A percentile compares a stretch with the other conserved stretches of the same genome.
Conservation (phyloP, 1,140 invertebrate species). For the Drosophila novamexicana region DNA sequence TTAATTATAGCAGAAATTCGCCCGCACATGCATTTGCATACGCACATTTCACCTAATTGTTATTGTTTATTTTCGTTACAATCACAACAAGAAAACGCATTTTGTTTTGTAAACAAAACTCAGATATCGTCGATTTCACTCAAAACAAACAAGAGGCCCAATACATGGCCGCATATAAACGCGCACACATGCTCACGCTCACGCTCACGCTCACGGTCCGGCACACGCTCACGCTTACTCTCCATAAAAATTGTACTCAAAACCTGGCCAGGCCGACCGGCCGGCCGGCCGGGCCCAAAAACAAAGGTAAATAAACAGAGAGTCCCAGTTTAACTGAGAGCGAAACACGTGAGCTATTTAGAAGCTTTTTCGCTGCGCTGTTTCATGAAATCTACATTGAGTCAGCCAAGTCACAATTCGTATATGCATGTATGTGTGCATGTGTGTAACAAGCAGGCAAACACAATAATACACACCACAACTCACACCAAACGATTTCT, state of each 20-base stretch:
- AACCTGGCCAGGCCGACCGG: constrained; percentile 8
- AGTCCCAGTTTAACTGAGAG: constrained; percentile 10
- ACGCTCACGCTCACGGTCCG: not conserved
- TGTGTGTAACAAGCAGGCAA: not conserved
- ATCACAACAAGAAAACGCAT: constrained; percentile 28
- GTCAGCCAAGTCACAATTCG: not conserved
- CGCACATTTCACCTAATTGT: constrained; percentile 15
- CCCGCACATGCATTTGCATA: constrained; percentile 4
- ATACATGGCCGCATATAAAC: not conserved
- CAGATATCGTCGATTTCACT: constrained; percentile 16
- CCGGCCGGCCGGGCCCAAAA: constrained; percentile 27
- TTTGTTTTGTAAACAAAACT: constrained; percentile 37
- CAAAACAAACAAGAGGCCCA: constrained; percentile 23
- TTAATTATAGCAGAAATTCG: not conserved
- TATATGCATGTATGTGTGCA: not conserved
- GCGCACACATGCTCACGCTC: not conserved
- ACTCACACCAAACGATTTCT: not conserved
- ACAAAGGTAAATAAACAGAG: constrained; percentile 65
- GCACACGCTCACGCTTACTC: constrained; percentile 3
- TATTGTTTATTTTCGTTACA: constrained; percentile 31
- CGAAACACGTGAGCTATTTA: constrained; percentile 14
- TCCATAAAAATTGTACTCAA: constrained; percentile 5
- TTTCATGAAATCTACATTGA: constrained; percentile 31
- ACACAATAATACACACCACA: constrained; percentile 3
- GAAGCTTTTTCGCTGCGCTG: constrained; percentile 18